A percentile compares a stretch with the other conserved stretches of the same genome.
Conservation (phyloP, 2,888 invertebrate species). For the Eilema griseolum region DNA sequence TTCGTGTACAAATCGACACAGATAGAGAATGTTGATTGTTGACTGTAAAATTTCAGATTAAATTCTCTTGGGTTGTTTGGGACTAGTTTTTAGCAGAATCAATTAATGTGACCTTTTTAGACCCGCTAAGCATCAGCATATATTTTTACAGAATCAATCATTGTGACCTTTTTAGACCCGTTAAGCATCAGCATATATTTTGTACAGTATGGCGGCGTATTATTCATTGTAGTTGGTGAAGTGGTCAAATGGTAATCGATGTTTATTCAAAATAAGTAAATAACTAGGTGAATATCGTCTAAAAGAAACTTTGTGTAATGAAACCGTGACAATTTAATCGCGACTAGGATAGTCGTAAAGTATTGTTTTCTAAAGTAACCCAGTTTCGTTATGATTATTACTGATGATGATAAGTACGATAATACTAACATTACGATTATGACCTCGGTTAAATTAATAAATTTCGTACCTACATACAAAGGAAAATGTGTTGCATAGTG, state of each 20-base stretch:
- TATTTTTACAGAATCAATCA: too few species aligned
- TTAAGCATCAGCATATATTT: too few species aligned
- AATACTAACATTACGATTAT: background rate
- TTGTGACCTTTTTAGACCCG: too few species aligned
- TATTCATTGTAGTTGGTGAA: background rate
- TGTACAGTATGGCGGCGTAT: too few species aligned
- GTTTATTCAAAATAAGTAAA: background rate
- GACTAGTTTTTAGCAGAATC: background rate
- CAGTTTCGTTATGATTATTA: constrained; percentile 3
- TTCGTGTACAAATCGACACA: constrained; percentile 20
- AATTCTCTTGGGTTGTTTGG: constrained; percentile 6
- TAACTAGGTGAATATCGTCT: background rate
- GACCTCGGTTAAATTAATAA: background rate
- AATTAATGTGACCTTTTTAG: too few species aligned
- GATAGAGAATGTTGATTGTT: constrained; percentile 12
- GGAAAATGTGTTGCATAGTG: too few species aligned
- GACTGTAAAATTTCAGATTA: background rate
- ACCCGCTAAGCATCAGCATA: too few species aligned
- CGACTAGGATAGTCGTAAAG: constrained; percentile 1
- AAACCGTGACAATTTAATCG: constrained; percentile 4
- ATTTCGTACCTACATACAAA: too few species aligned
- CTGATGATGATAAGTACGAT: background rate
- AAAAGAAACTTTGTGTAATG: constrained; percentile 1
- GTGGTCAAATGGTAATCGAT: background rate
- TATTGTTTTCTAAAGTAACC: constrained; percentile 9